These are phyloP conservation scores for Chloroclystis v-ata DNA, from an alignment of 2,888 invertebrate species.

Conservation along the genomic window DNA sequence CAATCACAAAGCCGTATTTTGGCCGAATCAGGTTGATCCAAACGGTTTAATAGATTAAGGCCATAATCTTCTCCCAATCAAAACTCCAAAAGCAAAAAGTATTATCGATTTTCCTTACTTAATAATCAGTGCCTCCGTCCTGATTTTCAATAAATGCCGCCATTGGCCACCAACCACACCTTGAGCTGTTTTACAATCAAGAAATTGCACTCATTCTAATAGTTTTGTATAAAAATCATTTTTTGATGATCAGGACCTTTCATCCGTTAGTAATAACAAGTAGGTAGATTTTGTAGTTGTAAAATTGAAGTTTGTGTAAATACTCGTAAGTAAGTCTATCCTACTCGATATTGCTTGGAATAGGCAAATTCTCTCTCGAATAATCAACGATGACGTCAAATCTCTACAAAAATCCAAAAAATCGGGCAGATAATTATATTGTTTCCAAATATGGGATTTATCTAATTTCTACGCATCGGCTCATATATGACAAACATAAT, in stretches of 20 bases:
- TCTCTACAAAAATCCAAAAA: background rate
- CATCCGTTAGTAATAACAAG: conserved; percentile 10
- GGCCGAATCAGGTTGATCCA: background rate
- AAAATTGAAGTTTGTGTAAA: too few species aligned
- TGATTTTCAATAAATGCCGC: background rate
- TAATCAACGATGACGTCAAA: conserved; percentile 1
- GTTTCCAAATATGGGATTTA: too few species aligned
- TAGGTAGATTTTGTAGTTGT: too few species aligned
- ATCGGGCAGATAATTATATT: too few species aligned
- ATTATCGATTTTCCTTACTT: background rate
- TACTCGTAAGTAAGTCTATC: background rate
- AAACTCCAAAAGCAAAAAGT: background rate
- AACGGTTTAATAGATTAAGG: background rate
- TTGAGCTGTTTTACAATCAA: background rate
- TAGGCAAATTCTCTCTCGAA: background rate
- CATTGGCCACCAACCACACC: background rate
- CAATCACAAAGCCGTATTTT: background rate
- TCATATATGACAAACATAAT: too few species aligned
- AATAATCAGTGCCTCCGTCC: conserved; percentile 5
- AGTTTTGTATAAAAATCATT: conserved; percentile 3
- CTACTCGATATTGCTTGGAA: conserved; percentile 11
- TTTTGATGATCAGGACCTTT: conserved; percentile 3
- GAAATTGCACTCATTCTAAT: conserved; percentile 2
- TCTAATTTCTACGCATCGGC: too few species aligned
- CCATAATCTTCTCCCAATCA: background rate